A percentile compares a stretch with the other conserved stretches of the same genome.
phyloP scores from a whole-genome alignment of 2,113 vertebrate species.

The Python bivittatus region DNA sequence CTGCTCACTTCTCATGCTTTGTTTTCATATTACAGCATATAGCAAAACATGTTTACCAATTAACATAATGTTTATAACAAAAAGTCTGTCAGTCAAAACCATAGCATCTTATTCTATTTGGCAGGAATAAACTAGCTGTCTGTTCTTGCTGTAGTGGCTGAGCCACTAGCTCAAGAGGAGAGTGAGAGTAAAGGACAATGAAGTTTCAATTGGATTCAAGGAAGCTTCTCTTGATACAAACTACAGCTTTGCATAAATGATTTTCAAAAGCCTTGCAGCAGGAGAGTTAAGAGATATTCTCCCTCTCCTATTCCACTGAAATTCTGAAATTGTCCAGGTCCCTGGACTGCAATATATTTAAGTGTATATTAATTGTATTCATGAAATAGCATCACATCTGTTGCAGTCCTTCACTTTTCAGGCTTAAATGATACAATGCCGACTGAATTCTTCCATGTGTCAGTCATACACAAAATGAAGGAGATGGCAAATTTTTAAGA shows the following conservation, averaged over 20 bases:
- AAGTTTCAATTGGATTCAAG: neutral
- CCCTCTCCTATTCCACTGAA: neutral
- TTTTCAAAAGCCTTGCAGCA: neutral
- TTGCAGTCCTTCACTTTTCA: neutral
- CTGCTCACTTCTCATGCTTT: neutral
- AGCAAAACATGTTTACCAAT: neutral
- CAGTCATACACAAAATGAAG: neutral
- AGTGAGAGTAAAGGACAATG: neutral
- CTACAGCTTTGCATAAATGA: neutral
- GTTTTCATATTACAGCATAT: neutral
- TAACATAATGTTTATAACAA: neutral
- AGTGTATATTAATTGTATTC: neutral
- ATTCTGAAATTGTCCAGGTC: neutral
- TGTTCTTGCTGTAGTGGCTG: neutral
- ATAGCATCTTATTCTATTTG: neutral
- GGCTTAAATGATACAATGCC: neutral
- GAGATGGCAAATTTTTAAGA: neutral
- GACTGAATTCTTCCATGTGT: neutral
- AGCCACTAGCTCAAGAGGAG: neutral
- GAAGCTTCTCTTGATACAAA: neutral
- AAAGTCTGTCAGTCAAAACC: neutral
- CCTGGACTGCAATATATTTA: neutral
- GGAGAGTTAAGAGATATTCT: neutral
- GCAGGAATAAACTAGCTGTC: too few species aligned
- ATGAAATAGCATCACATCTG: too few species aligned